Conservation (phyloP, 2,888 invertebrate species). For the Phania funesta region DNA sequence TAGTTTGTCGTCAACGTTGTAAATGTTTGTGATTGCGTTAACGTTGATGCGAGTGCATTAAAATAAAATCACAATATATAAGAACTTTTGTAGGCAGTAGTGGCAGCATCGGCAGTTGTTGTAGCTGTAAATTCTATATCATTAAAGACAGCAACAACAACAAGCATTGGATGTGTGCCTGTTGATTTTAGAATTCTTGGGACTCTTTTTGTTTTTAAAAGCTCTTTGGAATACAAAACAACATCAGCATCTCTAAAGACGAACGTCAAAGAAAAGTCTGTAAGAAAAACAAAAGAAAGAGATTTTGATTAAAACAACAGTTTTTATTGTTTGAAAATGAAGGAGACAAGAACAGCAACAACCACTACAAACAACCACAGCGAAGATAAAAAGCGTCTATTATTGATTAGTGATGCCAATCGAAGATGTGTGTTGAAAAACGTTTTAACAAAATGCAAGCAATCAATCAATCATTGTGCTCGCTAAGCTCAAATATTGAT, state of each 20-base stretch:
- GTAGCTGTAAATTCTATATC: slow-evolving; percentile 49
- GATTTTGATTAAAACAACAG: slow-evolving; percentile 46
- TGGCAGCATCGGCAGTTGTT: slow-evolving; percentile 12
- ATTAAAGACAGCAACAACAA: slow-evolving; percentile 42
- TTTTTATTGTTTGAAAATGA: slow-evolving; percentile 41
- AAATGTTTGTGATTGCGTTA: slow-evolving; percentile 15
- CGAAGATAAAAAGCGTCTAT: slow-evolving; percentile 27
- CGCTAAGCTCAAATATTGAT: slow-evolving; percentile 17
- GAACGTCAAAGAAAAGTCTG: slow-evolving; percentile 28
- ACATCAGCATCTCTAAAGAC: slow-evolving; percentile 22
- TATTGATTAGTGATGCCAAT: slow-evolving; percentile 57
- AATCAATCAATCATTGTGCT: background rate
- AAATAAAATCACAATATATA: slow-evolving; percentile 40
- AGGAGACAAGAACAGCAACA: slow-evolving; percentile 33
- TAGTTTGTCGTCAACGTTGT: slow-evolving; percentile 50
- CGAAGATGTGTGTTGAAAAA: slow-evolving; percentile 22
- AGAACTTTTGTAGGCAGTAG: slow-evolving; percentile 34
- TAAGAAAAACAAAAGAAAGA: slow-evolving; percentile 12
- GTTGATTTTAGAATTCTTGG: slow-evolving; percentile 44
- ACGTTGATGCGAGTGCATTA: slow-evolving; percentile 12
- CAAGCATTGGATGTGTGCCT: slow-evolving; percentile 41
- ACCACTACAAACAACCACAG: background rate
- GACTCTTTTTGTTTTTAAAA: background rate
- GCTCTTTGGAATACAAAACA: slow-evolving; percentile 31
- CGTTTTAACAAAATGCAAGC: background rate